phyloP scores from a whole-genome alignment of 1,140 invertebrate species.

The Schlechtendalia chinensis region DNA sequence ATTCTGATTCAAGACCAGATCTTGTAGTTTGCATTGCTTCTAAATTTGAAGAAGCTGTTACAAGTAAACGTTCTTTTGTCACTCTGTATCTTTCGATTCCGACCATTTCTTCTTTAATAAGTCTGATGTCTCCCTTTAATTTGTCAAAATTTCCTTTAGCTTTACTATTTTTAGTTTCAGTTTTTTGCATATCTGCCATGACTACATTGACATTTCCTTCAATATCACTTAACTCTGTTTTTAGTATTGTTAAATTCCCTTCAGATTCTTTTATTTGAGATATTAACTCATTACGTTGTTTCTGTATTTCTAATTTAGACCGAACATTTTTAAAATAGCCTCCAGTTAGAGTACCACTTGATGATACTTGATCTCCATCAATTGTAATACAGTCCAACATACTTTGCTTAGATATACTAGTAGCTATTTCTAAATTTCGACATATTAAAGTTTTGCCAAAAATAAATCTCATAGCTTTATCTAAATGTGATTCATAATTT shows the following conservation, averaged over 20 bases:
- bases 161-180: conserved; percentile 95
- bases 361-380: conserved; percentile 91
- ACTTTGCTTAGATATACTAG: conserved; percentile 88
- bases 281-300: conserved; percentile 84
- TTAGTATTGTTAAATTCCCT: conserved; percentile 72
- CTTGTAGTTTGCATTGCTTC: conserved; percentile 95
- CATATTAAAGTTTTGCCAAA: conserved; percentile 98
- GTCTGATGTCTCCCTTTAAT: conserved; percentile 91
- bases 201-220: conserved; percentile 89
- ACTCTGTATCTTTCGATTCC: conserved; percentile 85
- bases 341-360: conserved; percentile 94
- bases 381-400: conserved; percentile 96
- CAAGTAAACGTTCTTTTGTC: conserved; percentile 88
- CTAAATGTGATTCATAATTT: conserved; percentile 86
- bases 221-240: conserved; percentile 79
- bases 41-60: conserved; percentile 86
- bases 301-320: conserved; percentile 94
- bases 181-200: conserved; percentile 94
- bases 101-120: conserved; percentile 92
- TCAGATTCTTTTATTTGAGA: conserved; percentile 81
- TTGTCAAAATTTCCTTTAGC: conserved; percentile 96
- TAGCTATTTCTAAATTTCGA: conserved; percentile 92
- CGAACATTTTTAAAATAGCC: conserved; percentile 96
- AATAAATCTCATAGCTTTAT: conserved; percentile 91
- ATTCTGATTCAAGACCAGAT: conserved; percentile 86